Base-by-base conservation (phyloP, 2,113 vertebrate species). In the cattle (Bos taurus) region DNA sequence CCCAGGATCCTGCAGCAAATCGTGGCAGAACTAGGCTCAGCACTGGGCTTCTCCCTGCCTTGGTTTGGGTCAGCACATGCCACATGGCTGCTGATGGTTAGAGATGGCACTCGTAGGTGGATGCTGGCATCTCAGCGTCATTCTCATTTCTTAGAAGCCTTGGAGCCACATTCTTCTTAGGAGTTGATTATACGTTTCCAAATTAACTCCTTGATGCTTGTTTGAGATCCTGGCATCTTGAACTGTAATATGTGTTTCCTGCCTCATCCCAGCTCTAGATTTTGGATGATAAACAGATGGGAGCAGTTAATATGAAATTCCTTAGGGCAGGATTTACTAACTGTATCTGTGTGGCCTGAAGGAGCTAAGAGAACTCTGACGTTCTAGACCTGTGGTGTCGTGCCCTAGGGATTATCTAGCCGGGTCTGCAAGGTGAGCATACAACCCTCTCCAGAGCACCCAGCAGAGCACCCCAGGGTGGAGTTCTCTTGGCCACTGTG, bases 151-250 rank as follows among this genome's bases (percentile, higher is more conserved):
- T 94, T 74, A 93, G 92, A 46, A 64, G 36, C 4, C 91, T 94
- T 40, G 88, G 92, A 93, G 91, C 82, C 82, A 86, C 77, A 17
- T 88, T 94, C 81, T 92, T 80, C 92, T 64, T 64, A 59, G 46
- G 81, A 96, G 56, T n/a, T 93, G 85, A 95, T 96, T 90, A 62
- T 25, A 57, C 40, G 59, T 88, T 97, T 92, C 50, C 7, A 0
- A 95, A 87, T 96, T 43, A 62, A 91, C 14, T 94, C 93, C 95
- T 95, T 90, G 81, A 94, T 84, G 4, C 52, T 84, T 84, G 25
- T 94, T 85, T 89, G 86, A 94, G 74, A 78, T 93, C 90, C 48
- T 94, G 62, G 74, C 46, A 62, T 56, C 43, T 59, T 56, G 89
- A 93, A n/a, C 56, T 46, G 6, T 74, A 82, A 12, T 80, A 59